Base-by-base conservation (phyloP, 2,113 vertebrate species). In the Ranitomeya imitator region DNA sequence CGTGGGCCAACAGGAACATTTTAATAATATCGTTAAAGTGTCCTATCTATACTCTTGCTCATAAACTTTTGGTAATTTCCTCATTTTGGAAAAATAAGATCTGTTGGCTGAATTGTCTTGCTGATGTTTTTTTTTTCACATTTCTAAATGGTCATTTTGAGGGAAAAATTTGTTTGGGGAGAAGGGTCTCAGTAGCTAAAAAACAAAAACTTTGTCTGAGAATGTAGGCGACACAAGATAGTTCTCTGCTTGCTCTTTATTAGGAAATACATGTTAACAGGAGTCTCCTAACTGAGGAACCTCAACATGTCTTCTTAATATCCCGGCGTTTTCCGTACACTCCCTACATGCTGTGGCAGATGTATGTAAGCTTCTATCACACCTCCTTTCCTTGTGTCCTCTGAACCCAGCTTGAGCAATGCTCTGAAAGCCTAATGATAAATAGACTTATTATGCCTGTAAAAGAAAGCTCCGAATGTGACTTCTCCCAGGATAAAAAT, bases 351-450 rank as follows among this genome's bases (percentile, higher is more conserved):
- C 82, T 84, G 82, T 54, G 63, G 63, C 82, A 69, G 82, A 52
- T 69, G 82, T 71, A 84, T 84, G 51, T 84, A 84, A 84, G 82
- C 82, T 84, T 84, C 71, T 84, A 84, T 84, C 82, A 71, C 82
- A 55, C 57, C 45, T 84, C 45, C 73, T 84, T 67, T 84, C 82
- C 82, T 16, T 55, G 82, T 69, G 82, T 71, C 45, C 63, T 84
- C 63, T 71, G 82, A 84, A 54, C 82, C 82, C 82, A 84, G 82
- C 63, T 84, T 67, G 82, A 71, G 82, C 63, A 71, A 69, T 13
- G 21, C 63, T 83, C 61, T 71, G 82, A 84, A 84, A 84, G 82
- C 63, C 82, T 55, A 84, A 84, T 84, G 82, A 84, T 84, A 84
- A 84, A 84, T 84, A 65, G n/a, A 26, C 52, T 84, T 71, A 26